Conservation (phyloP, 2,113 vertebrate species). For the Triplophysa dalaica region DNA sequence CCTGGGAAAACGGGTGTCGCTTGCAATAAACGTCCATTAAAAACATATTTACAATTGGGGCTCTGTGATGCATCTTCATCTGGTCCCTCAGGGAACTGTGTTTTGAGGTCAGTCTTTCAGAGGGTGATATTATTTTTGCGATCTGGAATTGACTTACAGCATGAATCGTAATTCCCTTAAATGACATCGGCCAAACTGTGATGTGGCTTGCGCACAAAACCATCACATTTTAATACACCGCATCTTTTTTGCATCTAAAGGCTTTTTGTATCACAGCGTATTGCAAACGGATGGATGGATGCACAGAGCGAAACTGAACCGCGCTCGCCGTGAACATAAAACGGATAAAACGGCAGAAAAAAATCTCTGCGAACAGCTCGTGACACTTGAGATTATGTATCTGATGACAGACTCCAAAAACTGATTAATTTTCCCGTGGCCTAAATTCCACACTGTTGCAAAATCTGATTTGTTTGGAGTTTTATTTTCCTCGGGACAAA, state of each 20-base stretch:
- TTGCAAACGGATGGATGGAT: constrained; percentile 34
- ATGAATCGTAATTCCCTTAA: constrained; percentile 9
- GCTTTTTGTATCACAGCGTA: not conserved
- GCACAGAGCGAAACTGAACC: constrained; percentile 21
- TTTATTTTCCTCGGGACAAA: constrained; percentile 36
- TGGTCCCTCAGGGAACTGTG: constrained; percentile 41
- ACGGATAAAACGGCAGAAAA: not conserved
- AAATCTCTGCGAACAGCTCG: constrained; percentile 14
- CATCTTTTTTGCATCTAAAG: not conserved
- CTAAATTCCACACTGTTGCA: constrained; percentile 37
- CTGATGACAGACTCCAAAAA: constrained; percentile 32
- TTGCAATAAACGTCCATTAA: constrained; percentile 45
- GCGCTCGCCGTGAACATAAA: constrained; percentile 12
- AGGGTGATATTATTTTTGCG: constrained; percentile 15
- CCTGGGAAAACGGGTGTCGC: constrained; percentile 45
- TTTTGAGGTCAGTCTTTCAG: constrained; percentile 51
- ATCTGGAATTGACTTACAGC: constrained; percentile 9
- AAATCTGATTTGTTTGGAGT: constrained; percentile 42
- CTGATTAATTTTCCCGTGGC: constrained; percentile 32
- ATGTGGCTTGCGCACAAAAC: constrained; percentile 16
- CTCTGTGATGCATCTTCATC: constrained; percentile 41
- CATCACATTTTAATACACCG: constrained; percentile 17
- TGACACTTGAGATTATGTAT: constrained; percentile 31
- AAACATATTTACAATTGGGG: constrained; percentile 50
- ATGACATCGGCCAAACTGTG: constrained; percentile 7